Percentiles rank a stretch among this genome's conserved stretches.
These are phyloP conservation scores for Wasmannia auropunctata DNA, from an alignment of 1,140 invertebrate species.

Conservation along the genomic window DNA sequence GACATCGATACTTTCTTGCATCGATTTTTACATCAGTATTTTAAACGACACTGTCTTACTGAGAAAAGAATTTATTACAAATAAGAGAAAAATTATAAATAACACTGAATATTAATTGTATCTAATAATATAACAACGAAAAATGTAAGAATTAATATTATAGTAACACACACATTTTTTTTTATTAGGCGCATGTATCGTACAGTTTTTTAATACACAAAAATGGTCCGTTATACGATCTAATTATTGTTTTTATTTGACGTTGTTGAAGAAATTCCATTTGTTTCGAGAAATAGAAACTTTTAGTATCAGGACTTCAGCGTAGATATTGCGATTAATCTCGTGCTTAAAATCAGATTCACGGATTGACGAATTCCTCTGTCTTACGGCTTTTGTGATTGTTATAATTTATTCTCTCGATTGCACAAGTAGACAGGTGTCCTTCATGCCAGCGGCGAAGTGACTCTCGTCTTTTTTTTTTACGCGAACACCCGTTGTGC, in stretches of 20 bases:
- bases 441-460: background rate
- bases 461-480: background rate
- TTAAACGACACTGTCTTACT: background rate
- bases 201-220: background rate
- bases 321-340: background rate
- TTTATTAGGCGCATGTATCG: background rate
- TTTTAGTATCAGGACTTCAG: background rate
- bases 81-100: background rate
- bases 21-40: background rate
- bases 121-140: background rate
- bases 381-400: background rate
- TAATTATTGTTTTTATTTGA: background rate
- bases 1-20: background rate
- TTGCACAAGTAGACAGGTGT: constrained; percentile 15
- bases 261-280: background rate
- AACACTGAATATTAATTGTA: background rate
- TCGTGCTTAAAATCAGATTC: background rate
- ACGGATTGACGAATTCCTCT: background rate
- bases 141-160: background rate
- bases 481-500: constrained; percentile 31
- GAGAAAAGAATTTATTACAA: background rate
- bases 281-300: background rate
- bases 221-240: background rate
- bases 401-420: constrained; percentile 9
- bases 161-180: background rate